Evolutionary conservation across 2,888 invertebrate species (phyloP).

Genomic region (Timema cristinae): DNA sequence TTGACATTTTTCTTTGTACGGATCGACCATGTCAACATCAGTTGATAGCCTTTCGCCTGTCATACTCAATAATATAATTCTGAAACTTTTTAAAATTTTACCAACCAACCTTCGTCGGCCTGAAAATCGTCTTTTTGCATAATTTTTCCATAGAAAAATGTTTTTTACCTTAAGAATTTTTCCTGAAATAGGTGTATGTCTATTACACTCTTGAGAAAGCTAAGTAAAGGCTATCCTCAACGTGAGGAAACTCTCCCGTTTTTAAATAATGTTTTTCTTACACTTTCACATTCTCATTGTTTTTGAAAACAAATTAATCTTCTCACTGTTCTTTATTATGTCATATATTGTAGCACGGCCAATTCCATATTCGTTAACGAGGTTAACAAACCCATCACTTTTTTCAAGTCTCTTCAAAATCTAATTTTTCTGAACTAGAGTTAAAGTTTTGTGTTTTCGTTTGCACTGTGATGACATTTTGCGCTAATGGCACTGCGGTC

Average conservation of each 20-base stretch:
- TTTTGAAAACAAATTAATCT: neutral
- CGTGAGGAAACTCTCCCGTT: neutral
- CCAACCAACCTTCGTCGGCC: neutral
- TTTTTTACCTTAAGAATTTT: slow-evolving; percentile 11
- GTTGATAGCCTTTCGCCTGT: slow-evolving; percentile 22
- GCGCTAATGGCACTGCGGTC: neutral
- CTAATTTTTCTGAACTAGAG: neutral
- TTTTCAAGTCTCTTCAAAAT: slow-evolving; percentile 10
- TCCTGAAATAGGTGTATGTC: neutral
- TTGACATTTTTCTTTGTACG: slow-evolving; percentile 23
- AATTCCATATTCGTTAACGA: slow-evolving; percentile 10
- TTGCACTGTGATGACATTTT: neutral
- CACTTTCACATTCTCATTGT: slow-evolving; percentile 12
- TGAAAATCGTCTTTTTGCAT: neutral
- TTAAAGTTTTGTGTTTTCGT: neutral
- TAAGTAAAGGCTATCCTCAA: slow-evolving; percentile 8
- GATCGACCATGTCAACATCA: slow-evolving; percentile 17
- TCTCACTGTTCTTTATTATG: neutral
- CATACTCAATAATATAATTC: slow-evolving; percentile 8
- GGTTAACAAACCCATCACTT: neutral
- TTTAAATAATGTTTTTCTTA: neutral
- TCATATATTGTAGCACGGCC: neutral
- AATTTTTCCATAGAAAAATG: neutral
- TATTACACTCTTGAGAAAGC: neutral
- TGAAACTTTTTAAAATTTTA: neutral